Evolutionary conservation across 2,888 invertebrate species (phyloP).

Genomic region (Gerris lacustris): DNA sequence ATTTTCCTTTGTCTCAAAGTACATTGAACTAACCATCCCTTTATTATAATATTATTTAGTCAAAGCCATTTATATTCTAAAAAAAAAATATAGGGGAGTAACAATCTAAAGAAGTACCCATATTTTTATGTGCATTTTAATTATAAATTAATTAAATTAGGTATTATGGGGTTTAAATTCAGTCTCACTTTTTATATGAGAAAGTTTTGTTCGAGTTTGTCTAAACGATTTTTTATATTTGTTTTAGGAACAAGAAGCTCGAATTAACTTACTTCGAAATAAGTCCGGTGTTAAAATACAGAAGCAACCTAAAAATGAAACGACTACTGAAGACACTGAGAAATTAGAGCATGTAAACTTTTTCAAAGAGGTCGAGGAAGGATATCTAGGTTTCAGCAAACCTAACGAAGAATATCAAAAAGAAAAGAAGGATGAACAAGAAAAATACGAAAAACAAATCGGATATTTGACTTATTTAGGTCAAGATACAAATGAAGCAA

Average conservation of each 20-base stretch:
- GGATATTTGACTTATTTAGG: constrained; percentile 92
- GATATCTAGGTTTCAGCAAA: constrained; percentile 47
- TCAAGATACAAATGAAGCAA: constrained; percentile 76
- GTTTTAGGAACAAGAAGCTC: constrained; percentile 66
- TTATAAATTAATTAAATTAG: too few relatives aligned
- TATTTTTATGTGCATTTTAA: too few relatives aligned
- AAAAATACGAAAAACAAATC: constrained; percentile 94
- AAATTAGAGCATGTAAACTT: constrained; percentile 60
- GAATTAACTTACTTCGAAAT: constrained; percentile 56
- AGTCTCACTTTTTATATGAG: too few relatives aligned
- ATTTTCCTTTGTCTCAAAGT: too few relatives aligned
- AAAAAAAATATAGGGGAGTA: too few relatives aligned
- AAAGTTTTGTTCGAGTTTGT: too few relatives aligned
- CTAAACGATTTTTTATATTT: too few relatives aligned
- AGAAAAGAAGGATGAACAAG: constrained; percentile 80
- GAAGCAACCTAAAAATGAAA: constrained; percentile 26
- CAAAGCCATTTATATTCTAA: too few relatives aligned
- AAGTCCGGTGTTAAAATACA: constrained; percentile 41
- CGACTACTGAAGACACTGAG: constrained; percentile 22
- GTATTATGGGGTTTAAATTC: too few relatives aligned
- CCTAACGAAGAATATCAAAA: constrained; percentile 77
- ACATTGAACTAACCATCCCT: too few relatives aligned
- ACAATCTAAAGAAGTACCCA: too few relatives aligned
- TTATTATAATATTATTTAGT: too few relatives aligned
- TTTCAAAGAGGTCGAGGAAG: constrained; percentile 73